Percentiles rank a stretch among this genome's conserved stretches.
phyloP scores from a whole-genome alignment of 2,113 vertebrate species.

The Atrichornis clamosus region DNA sequence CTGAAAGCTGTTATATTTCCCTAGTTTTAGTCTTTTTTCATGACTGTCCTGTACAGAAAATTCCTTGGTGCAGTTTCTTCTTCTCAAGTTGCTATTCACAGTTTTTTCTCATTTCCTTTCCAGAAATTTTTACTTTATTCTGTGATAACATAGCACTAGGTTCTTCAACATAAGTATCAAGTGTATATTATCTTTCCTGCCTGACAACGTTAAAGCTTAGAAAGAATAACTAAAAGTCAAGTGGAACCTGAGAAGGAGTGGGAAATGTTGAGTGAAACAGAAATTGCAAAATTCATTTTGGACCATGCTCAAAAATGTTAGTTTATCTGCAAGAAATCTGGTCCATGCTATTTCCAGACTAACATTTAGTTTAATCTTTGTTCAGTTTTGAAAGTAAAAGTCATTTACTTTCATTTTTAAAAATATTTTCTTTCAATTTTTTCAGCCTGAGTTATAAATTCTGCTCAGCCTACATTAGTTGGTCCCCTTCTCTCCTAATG shows the following conservation, averaged over 20 bases:
- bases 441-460: background rate
- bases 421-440: background rate
- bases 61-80: background rate
- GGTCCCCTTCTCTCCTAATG: background rate
- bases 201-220: background rate
- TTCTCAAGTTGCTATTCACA: background rate
- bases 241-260: background rate
- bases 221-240: background rate
- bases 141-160: background rate
- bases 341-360: background rate
- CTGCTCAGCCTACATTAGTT: background rate
- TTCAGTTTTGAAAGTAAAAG: background rate
- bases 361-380: background rate
- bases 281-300: background rate
- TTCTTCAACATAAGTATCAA: background rate
- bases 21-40: background rate
- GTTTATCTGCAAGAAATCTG: background rate
- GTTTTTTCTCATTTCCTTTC: background rate
- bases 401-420: background rate
- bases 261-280: background rate
- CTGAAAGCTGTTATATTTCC: background rate
- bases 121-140: background rate
- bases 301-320: background rate
- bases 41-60: background rate
- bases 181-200: background rate